A percentile compares a stretch with the other conserved stretches of the same genome.
phyloP scores from a whole-genome alignment of 2,888 invertebrate genomes.

The Pollenia amentaria region DNA sequence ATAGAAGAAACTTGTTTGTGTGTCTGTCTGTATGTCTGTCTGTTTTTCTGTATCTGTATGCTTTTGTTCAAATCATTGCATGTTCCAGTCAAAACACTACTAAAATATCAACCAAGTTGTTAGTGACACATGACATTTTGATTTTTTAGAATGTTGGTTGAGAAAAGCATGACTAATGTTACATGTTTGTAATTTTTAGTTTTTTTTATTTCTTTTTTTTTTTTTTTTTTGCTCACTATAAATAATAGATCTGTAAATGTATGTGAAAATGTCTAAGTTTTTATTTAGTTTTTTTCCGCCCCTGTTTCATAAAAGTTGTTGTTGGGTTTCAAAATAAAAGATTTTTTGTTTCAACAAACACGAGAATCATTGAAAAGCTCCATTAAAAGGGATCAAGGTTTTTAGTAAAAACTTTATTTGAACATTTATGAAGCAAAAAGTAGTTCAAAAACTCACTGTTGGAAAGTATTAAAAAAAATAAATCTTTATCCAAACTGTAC shows the following conservation, averaged over 20 bases:
- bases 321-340: background rate
- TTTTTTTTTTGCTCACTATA: slow-evolving; percentile 11
- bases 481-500: background rate
- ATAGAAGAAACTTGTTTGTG: background rate
- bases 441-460: too few species aligned
- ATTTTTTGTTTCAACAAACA: slow-evolving; percentile 20
- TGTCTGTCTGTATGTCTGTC: background rate
- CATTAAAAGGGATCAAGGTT: background rate
- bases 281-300: background rate
- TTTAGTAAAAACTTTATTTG: slow-evolving; percentile 28
- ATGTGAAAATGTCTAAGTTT: background rate
- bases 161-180: slow-evolving; percentile 54
- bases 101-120: slow-evolving; percentile 51
- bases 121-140: slow-evolving; percentile 73
- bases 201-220: background rate
- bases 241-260: slow-evolving; percentile 42
- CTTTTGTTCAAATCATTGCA: slow-evolving; percentile 42
- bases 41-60: background rate
- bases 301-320: background rate
- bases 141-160: slow-evolving; percentile 54
- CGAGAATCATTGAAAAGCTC: slow-evolving; percentile 15
- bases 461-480: background rate
- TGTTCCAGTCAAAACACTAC: slow-evolving; percentile 43
- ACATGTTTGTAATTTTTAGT: slow-evolving; percentile 12
- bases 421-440: background rate